Percentiles rank a stretch among this genome's conserved stretches.
phyloP scores from a whole-genome alignment of 2,888 invertebrate species.

The Thecophora atra region DNA sequence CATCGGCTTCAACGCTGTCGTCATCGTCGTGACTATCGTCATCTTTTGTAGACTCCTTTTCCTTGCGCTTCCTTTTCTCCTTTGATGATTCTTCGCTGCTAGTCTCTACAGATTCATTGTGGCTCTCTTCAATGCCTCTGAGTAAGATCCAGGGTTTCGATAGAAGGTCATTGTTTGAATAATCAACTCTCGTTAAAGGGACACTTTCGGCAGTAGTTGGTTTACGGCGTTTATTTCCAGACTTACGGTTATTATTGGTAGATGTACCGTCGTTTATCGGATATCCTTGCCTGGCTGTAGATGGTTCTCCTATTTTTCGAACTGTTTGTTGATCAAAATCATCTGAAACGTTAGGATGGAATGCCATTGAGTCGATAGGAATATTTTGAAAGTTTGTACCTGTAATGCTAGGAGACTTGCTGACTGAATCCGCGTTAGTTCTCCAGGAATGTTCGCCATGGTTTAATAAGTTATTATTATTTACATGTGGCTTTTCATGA shows the following conservation, averaged over 20 bases:
- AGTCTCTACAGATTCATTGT: conserved; percentile 30
- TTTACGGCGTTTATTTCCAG: not conserved
- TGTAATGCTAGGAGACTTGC: too few relatives aligned
- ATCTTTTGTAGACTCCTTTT: conserved; percentile 10
- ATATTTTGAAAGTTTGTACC: too few relatives aligned
- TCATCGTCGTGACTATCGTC: conserved; percentile 31
- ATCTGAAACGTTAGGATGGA: conserved; percentile 30
- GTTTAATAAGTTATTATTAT: too few relatives aligned
- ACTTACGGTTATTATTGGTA: not conserved
- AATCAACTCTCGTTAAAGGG: not conserved
- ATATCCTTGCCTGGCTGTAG: not conserved
- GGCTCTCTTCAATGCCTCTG: conserved; percentile 23
- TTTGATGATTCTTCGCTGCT: conserved; percentile 41
- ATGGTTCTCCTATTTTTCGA: too few relatives aligned
- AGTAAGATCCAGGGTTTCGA: too few relatives aligned
- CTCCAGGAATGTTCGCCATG: too few relatives aligned
- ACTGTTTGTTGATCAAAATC: conserved; percentile 8
- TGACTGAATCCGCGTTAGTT: too few relatives aligned
- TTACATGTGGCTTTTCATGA: too few relatives aligned
- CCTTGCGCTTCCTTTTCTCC: conserved; percentile 36
- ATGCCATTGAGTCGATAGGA: too few relatives aligned
- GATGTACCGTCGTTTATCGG: not conserved
- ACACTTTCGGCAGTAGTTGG: not conserved
- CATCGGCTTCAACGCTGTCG: not conserved
- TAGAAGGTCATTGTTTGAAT: not conserved